phyloP scores from a whole-genome alignment of 1,140 invertebrate genomes.

The Pseudomyrmex cubaensis region DNA sequence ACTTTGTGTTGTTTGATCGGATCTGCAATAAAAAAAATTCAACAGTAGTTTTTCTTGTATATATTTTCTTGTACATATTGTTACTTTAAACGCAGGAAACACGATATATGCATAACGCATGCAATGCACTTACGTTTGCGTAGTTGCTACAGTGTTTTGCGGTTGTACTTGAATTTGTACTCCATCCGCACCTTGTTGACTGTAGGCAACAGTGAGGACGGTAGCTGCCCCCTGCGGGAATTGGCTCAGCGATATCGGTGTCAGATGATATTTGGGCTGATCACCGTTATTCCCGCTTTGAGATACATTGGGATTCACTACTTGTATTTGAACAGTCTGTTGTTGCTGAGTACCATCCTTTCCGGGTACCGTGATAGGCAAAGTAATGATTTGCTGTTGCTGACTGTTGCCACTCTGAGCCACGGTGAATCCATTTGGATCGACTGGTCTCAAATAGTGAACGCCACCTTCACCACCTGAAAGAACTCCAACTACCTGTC shows the following conservation, averaged over 20 bases:
- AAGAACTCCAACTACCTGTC: slow-evolving; percentile 86
- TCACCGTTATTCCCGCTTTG: slow-evolving; percentile 84
- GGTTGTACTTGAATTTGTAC: slow-evolving; percentile 86
- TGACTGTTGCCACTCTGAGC: slow-evolving; percentile 83
- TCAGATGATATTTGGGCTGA: slow-evolving; percentile 89
- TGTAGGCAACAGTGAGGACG: slow-evolving; percentile 90
- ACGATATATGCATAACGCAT: neutral
- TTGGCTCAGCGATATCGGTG: slow-evolving; percentile 87
- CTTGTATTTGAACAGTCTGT: slow-evolving; percentile 92
- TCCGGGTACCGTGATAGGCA: slow-evolving; percentile 91
- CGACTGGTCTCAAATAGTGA: slow-evolving; percentile 90
- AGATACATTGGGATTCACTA: slow-evolving; percentile 87
- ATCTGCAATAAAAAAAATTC: slow-evolving; percentile 68
- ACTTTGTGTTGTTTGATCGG: slow-evolving; percentile 84
- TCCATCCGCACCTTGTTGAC: slow-evolving; percentile 85
- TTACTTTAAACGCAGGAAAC: neutral
- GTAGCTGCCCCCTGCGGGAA: slow-evolving; percentile 87
- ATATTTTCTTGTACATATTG: too few relatives aligned
- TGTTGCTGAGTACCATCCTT: slow-evolving; percentile 90
- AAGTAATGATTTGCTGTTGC: slow-evolving; percentile 88
- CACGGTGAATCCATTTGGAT: slow-evolving; percentile 87
- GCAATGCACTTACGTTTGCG: slow-evolving; percentile 81
- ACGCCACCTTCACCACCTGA: slow-evolving; percentile 89
- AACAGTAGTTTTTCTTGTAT: neutral
- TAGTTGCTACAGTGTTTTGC: slow-evolving; percentile 84